A percentile compares a stretch with the other conserved stretches of the same genome.
Evolutionary conservation across 2,888 invertebrate species (phyloP).

Genomic region (Anarsia innoxiella): DNA sequence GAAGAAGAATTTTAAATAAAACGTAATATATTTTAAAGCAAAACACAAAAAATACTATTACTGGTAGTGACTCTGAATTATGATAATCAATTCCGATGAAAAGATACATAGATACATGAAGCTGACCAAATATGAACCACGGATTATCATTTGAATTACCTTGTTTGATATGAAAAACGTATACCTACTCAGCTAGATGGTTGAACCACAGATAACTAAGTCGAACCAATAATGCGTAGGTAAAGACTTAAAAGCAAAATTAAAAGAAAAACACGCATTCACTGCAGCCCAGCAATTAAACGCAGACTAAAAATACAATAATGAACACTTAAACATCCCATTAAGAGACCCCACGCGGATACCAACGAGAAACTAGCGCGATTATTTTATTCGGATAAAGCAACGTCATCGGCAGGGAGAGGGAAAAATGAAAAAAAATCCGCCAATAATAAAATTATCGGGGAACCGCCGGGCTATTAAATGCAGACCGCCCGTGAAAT

Average conservation of each 20-base stretch:
- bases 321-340: conserved; percentile 9
- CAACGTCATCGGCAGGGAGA: conserved; percentile 48
- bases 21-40: no score
- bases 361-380: conserved; percentile 34
- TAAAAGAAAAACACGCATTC: no score
- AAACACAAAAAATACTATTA: no score
- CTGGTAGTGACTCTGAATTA: no score
- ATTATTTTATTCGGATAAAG: conserved; percentile 55
- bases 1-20: no score
- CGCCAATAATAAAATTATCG: conserved; percentile 73
- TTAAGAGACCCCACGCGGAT: conserved; percentile 33
- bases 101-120: no score
- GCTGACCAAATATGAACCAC: no score
- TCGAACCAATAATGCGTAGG: conserved; percentile 21
- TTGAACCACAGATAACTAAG: background rate
- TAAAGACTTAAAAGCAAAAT: no score
- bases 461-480: conserved; percentile 65
- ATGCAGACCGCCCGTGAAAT: conserved; percentile 69
- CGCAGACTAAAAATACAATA: conserved; percentile 29
- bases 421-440: conserved; percentile 37
- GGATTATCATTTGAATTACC: no score
- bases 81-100: no score
- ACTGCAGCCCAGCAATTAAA: conserved; percentile 35
- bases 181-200: background rate
- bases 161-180: no score